Evolutionary conservation across 2,888 invertebrate genomes (phyloP).

Genomic region (Scaptomyza flava): DNA sequence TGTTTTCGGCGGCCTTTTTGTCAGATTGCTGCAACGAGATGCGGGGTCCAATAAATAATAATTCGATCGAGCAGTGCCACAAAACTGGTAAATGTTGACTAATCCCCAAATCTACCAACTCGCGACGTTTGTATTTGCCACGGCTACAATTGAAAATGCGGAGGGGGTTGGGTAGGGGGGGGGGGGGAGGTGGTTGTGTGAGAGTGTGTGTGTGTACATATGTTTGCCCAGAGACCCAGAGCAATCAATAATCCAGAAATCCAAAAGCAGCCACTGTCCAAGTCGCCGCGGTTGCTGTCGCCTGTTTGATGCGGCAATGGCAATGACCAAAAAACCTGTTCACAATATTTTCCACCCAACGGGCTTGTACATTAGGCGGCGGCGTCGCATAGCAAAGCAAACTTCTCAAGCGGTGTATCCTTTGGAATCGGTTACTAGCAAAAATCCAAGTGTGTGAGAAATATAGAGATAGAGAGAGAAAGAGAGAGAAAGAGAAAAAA

Average conservation of each 20-base stretch:
- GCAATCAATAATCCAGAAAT: slow-evolving; percentile 73
- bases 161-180: not conserved
- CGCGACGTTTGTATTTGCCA: slow-evolving; percentile 44
- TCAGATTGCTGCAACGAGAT: slow-evolving; percentile 33
- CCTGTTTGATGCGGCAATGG: slow-evolving; percentile 41
- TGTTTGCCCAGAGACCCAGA: slow-evolving; percentile 76
- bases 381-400: slow-evolving; percentile 14
- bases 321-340: slow-evolving; percentile 53
- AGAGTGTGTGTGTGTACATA: slow-evolving; percentile 23
- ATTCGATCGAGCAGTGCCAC: slow-evolving; percentile 49
- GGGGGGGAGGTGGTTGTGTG: not conserved
- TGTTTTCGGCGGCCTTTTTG: slow-evolving; percentile 17
- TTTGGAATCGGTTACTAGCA: slow-evolving; percentile 20
- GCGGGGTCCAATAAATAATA: slow-evolving; percentile 68
- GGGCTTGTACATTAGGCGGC: slow-evolving; percentile 66
- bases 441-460: not conserved
- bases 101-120: slow-evolving; percentile 5
- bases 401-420: slow-evolving; percentile 46
- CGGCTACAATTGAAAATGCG: slow-evolving; percentile 68
- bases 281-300: slow-evolving; percentile 11
- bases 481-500: not conserved
- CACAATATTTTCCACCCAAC: slow-evolving; percentile 60
- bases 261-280: slow-evolving; percentile 33
- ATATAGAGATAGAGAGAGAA: not conserved
- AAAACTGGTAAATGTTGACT: slow-evolving; percentile 56